Base-by-base conservation (phyloP, 2,888 invertebrate genomes). In the Barypeithes pellucidus region DNA sequence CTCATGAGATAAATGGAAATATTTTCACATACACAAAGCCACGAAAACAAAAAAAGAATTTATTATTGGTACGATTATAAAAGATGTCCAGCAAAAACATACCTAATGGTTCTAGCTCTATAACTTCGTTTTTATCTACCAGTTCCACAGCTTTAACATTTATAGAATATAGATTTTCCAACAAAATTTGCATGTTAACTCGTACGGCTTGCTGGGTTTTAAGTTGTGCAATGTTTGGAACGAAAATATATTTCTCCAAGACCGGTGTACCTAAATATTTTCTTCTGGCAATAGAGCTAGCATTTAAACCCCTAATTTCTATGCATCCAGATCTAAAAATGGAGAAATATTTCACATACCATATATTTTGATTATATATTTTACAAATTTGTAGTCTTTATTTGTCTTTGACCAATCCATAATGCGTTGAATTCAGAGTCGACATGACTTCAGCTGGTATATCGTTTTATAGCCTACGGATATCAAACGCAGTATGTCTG, bases 221-320 rank as follows among this genome's bases (percentile, higher is more conserved):
- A 14, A 84, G 65, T 24, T 67, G 47, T 0, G 79, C 72, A 43
- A 76, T 75, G 84, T 93, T 91, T 0, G 95, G 90, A 3, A 94
- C 82, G 81, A 95, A 95, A 71, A 88, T 87, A 81, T 93, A 92
- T 83, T 90, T 90, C 84, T 96, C 95, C 20, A 95, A 84, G 0
- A 94, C 91, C 0, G 95, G 95, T 14, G 91, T 88, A 12, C 91
- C 91, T 24, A 92, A 89, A 18, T 91, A 90, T 73, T 90, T 87
- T 57, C 90, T 89, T 77, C 91, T 88, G 0, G 93, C 89, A 45
- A 95, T 94, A 0, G 92, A 89, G 68, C 91, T 93, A 0, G 94
- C 94, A 77, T 92, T 91, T 0, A 95, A 87, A 2, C 95, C 95
- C 69, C 91, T 89, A 4, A 96, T 87, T 86, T 94, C 93, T 0